These are phyloP conservation scores for Menidia beryllina DNA, from an alignment of 2,113 vertebrate species.

Conservation along the genomic window DNA sequence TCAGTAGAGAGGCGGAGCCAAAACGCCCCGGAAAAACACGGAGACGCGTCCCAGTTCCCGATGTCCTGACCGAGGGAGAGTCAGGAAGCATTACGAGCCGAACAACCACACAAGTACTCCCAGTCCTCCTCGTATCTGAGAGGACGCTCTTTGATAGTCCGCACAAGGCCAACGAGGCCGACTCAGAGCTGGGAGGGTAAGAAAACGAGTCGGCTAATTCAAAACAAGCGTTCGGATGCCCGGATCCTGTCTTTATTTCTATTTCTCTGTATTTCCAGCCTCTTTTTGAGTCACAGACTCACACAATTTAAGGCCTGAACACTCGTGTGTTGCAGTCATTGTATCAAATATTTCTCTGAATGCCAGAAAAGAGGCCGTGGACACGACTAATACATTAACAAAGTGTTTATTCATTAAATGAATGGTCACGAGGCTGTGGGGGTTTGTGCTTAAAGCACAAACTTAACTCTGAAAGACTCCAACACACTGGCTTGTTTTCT, in stretches of 20 bases:
- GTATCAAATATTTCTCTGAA: neutral
- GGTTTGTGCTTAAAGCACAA: too few species aligned
- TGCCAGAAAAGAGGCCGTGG: neutral
- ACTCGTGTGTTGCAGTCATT: neutral
- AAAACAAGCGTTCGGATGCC: neutral
- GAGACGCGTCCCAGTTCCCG: slow-evolving; percentile 42
- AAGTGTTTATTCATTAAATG: too few species aligned
- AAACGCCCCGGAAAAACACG: slow-evolving; percentile 61
- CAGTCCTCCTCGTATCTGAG: neutral
- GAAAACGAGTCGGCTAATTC: neutral
- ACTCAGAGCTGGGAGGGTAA: neutral
- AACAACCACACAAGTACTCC: neutral
- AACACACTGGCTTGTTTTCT: too few species aligned
- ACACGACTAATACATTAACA: neutral
- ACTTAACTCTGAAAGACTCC: too few species aligned
- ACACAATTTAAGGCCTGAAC: neutral
- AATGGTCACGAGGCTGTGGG: too few species aligned
- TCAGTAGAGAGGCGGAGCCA: slow-evolving; percentile 50
- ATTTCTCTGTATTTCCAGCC: neutral
- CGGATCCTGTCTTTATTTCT: neutral
- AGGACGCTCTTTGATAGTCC: neutral
- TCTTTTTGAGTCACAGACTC: neutral
- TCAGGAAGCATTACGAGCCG: slow-evolving; percentile 9
- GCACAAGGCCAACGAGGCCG: neutral
- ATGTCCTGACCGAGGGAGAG: slow-evolving; percentile 1